Evolutionary conservation across 2,888 invertebrate genomes (phyloP).

Genomic region (Epinotia bilunana): DNA sequence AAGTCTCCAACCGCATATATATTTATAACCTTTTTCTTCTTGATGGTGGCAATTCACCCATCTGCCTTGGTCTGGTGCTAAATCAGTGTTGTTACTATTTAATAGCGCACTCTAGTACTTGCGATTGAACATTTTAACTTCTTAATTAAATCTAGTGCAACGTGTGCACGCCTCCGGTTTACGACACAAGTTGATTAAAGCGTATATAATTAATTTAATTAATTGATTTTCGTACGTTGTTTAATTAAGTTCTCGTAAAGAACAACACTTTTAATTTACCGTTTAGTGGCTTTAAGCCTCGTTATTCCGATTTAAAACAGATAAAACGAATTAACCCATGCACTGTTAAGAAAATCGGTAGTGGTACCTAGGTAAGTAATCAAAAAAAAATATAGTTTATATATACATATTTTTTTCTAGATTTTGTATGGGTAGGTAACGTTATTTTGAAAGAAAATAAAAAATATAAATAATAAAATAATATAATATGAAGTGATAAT

Average conservation of each 20-base stretch:
- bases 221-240: constrained; percentile 26
- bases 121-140: background rate
- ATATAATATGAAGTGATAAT: background rate
- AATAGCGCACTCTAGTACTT: background rate
- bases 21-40: constrained; percentile 6
- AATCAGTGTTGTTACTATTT: constrained; percentile 33
- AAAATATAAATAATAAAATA: background rate
- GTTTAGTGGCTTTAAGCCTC: constrained; percentile 9
- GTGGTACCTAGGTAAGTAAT: too few relatives aligned
- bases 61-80: constrained; percentile 8
- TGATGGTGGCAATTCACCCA: background rate
- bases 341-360: too few relatives aligned
- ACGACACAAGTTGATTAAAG: constrained; percentile 11
- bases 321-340: too few relatives aligned
- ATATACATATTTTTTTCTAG: too few relatives aligned
- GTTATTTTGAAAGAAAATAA: too few relatives aligned
- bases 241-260: constrained; percentile 7
- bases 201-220: constrained; percentile 28
- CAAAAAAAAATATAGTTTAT: too few relatives aligned
- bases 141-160: constrained; percentile 28
- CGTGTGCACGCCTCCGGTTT: constrained; percentile 20
- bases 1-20: background rate
- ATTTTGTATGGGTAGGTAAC: background rate
- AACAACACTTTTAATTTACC: background rate
- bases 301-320: background rate